phyloP scores from a whole-genome alignment of 92 coral and sea anemone genomes.

The Paragorgia papillata region DNA sequence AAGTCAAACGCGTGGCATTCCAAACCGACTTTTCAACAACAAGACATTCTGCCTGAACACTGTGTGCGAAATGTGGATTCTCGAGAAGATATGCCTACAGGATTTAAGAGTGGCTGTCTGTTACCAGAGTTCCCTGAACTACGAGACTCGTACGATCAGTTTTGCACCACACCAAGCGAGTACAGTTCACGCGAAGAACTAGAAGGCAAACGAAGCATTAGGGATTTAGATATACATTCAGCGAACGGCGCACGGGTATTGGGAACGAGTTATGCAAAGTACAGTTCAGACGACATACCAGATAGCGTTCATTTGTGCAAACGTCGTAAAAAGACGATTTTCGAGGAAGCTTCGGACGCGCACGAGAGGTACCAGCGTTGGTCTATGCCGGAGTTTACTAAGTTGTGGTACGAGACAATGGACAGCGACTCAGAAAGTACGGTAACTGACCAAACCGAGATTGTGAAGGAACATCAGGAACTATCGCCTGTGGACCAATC shows the following conservation, averaged over 20 bases:
- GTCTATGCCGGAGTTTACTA: slow-evolving; percentile 90
- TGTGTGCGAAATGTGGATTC: slow-evolving; percentile 20
- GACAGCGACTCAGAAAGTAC: slow-evolving; percentile 57
- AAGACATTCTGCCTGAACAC: slow-evolving; percentile 9
- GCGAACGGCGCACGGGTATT: not conserved
- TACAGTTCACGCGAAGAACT: slow-evolving; percentile 91
- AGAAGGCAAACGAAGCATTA: slow-evolving; percentile 26
- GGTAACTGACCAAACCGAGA: slow-evolving; percentile 68
- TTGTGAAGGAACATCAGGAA: slow-evolving; percentile 41
- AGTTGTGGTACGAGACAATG: slow-evolving; percentile 61
- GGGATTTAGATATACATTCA: not conserved
- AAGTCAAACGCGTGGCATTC: slow-evolving; percentile 2
- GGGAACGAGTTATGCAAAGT: not conserved
- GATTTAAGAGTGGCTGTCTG: slow-evolving; percentile 18
- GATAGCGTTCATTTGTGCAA: slow-evolving; percentile 52
- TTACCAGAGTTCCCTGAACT: slow-evolving; percentile 94
- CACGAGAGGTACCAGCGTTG: slow-evolving; percentile 83
- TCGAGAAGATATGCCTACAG: slow-evolving; percentile 48
- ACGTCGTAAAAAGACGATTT: slow-evolving; percentile 49
- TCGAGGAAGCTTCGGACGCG: slow-evolving; percentile 50
- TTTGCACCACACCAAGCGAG: slow-evolving; percentile 73
- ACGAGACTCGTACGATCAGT: slow-evolving; percentile 97
- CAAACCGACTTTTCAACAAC: slow-evolving; percentile 1
- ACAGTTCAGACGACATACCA: not conserved
- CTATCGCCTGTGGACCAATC: not conserved